Evolutionary conservation across 2,113 vertebrate genomes (phyloP), one percentile per base, ranked within the genome.

Genomic region (Spilogale gracilis): DNA sequence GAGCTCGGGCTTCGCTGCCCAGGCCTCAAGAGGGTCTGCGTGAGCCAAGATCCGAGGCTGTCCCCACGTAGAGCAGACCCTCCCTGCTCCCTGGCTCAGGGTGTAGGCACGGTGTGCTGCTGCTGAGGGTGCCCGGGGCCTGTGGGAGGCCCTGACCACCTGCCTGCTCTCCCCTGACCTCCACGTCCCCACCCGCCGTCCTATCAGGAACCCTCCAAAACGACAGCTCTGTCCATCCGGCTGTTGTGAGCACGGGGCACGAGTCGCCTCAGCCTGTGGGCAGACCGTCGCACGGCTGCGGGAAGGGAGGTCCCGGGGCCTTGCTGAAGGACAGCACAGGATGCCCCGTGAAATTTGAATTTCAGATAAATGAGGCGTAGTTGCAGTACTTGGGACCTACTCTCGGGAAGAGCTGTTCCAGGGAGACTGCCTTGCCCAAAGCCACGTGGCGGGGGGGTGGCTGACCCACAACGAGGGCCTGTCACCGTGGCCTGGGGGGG

Each of bases 61-160:
- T 73, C 20, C 8, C 61, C 13, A 5, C 1, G 0, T 20, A 13
- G 11, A 27, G 13, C 9, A 18, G 8, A 4, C 50, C 82, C 6
- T 17, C 79, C 7, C 5, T 12, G 58, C 52, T 90, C 50, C 3
- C 6, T 0, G 2, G 58, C 21, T 10, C 9, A 7, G 32, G 60
- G 43, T 3, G 1, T 5, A 50, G 43, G n/a, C n/a, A 43, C 80
- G 52, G 9, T 18, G 8, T 7, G 52, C n/a, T n/a, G 56, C n/a
- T 27, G 69, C 20, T 23, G 6, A 23, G 27, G 48, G 78, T 2
- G 50, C 52, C 43, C 9, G 45, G 67, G 94, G 10, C 60, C 85
- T 25, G 18, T 27, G 45, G 58, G 43, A 73, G 74, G 13, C 14
- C 56, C 60, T 25, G 17, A 13, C 48, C 3, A 2, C 17, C 5